phyloP scores from a whole-genome alignment of 2,888 invertebrate genomes.

The Sabatieria punctata region DNA sequence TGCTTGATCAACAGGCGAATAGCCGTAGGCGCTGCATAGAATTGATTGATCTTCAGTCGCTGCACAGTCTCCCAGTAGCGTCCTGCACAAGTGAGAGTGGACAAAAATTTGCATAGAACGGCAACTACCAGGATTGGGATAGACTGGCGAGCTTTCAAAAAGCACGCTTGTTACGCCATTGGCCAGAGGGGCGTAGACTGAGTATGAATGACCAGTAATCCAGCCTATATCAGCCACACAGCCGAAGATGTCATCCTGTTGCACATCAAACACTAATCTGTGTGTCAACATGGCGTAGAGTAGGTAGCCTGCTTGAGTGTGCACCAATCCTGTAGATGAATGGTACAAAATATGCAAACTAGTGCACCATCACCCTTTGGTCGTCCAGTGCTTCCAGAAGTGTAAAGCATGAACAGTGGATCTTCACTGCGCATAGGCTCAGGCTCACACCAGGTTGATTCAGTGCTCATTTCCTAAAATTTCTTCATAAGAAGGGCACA shows the following conservation, averaged over 20 bases:
- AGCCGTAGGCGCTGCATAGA: too few relatives aligned
- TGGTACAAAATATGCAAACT: too few relatives aligned
- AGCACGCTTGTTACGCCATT: constrained; percentile 39
- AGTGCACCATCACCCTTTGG: constrained; percentile 41
- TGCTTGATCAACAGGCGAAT: too few relatives aligned
- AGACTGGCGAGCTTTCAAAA: constrained; percentile 39
- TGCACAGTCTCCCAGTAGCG: constrained; percentile 41
- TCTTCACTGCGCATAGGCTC: too few relatives aligned
- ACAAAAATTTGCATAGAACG: neutral
- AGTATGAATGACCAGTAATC: constrained; percentile 37
- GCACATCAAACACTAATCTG: constrained; percentile 37
- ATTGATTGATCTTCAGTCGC: constrained; percentile 35
- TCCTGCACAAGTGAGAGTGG: too few relatives aligned
- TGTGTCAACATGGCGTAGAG: too few relatives aligned
- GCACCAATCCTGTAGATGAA: too few relatives aligned
- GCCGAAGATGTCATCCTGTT: constrained; percentile 35
- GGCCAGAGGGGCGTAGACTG: constrained; percentile 40
- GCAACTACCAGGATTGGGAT: constrained; percentile 40
- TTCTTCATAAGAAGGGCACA: too few relatives aligned
- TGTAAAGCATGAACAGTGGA: constrained; percentile 39
- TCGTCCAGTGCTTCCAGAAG: constrained; percentile 40
- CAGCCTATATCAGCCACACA: constrained; percentile 42
- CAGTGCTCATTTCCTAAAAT: too few relatives aligned
- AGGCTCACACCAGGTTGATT: too few relatives aligned
- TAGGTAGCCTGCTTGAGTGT: too few relatives aligned